These are phyloP conservation scores for Aphidoletes aphidimyza DNA, from an alignment of 2,888 invertebrate genomes.

Conservation along the genomic window DNA sequence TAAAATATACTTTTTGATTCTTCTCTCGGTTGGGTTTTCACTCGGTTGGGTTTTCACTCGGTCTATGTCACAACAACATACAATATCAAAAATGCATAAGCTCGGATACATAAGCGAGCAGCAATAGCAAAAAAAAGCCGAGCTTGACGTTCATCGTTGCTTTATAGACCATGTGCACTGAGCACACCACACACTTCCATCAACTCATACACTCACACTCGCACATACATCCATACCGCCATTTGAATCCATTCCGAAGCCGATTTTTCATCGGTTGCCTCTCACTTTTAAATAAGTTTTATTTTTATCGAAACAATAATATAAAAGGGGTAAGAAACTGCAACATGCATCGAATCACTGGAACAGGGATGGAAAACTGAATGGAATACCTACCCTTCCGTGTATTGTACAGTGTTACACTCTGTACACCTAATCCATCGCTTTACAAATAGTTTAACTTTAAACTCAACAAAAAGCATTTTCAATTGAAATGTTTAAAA, in stretches of 20 bases:
- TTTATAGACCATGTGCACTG: not conserved
- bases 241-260: too few relatives aligned
- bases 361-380: not conserved
- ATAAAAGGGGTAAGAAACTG: not conserved
- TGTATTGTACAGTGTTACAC: too few relatives aligned
- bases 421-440: constrained; percentile 1
- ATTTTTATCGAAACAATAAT: constrained; percentile 3
- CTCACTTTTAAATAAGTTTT: not conserved
- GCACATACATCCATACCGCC: not conserved
- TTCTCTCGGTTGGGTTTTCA: not conserved
- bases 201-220: too few relatives aligned
- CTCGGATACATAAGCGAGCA: constrained; percentile 27
- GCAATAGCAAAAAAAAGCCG: too few relatives aligned
- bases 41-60: not conserved
- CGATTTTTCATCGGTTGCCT: constrained; percentile 7
- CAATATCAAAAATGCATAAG: constrained; percentile 33
- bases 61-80: constrained; percentile 37
- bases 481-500: constrained; percentile 25
- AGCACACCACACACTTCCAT: not conserved
- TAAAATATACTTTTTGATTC: constrained; percentile 11
- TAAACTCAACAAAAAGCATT: not conserved
- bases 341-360: too few relatives aligned
- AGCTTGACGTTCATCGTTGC: too few relatives aligned
- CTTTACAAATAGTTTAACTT: not conserved
- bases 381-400: not conserved